These are phyloP conservation scores for Magallana gigas DNA, from an alignment of 1,140 invertebrate species.

Conservation along the genomic window DNA sequence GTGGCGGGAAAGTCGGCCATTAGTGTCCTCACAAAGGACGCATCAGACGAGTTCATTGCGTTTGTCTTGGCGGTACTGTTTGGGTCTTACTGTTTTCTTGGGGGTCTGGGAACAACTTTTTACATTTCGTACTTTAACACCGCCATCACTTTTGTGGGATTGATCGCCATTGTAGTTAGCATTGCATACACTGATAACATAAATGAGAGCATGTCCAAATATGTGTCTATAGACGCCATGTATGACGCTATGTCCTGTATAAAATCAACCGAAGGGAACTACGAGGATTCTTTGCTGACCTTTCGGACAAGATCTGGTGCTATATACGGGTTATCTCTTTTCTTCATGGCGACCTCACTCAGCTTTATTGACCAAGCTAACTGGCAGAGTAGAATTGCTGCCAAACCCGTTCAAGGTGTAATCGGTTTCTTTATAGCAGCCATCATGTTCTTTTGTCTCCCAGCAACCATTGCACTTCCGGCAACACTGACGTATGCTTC, in stretches of 20 bases:
- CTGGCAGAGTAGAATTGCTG: conserved; percentile 74
- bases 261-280: conserved; percentile 72
- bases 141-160: conserved; percentile 74
- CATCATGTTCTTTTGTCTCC: conserved; percentile 77
- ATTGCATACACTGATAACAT: conserved; percentile 52
- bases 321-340: conserved; percentile 70
- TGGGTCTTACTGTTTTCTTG: conserved; percentile 78
- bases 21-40: conserved; percentile 64
- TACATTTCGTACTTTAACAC: conserved; percentile 80
- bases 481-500: conserved; percentile 74
- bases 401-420: conserved; percentile 75
- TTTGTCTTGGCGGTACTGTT: conserved; percentile 70
- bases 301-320: conserved; percentile 63
- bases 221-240: conserved; percentile 57
- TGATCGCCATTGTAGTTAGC: conserved; percentile 66
- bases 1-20: conserved; percentile 68
- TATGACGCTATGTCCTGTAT: conserved; percentile 68
- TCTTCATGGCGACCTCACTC: conserved; percentile 73
- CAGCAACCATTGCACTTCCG: conserved; percentile 72
- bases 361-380: conserved; percentile 79
- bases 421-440: conserved; percentile 76
- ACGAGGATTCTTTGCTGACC: conserved; percentile 66
- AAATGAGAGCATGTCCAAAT: conserved; percentile 38
- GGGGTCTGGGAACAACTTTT: conserved; percentile 78
- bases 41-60: conserved; percentile 69